Conservation (phyloP, 2,888 invertebrate species). For the Hoplodrina blanda region DNA sequence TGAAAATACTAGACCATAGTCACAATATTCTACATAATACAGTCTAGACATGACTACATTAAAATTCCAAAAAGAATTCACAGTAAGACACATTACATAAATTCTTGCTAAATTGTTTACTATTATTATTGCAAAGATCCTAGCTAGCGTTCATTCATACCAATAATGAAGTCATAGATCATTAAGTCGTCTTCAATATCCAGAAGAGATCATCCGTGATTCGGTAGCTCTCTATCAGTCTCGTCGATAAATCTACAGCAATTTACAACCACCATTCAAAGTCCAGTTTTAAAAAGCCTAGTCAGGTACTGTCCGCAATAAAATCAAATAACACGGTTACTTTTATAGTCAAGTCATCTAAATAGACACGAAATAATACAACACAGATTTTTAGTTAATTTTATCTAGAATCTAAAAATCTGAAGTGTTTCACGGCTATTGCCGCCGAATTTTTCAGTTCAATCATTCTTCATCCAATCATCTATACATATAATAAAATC, state of each 20-base stretch:
- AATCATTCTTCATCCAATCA: too few species aligned
- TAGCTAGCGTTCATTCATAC: background rate
- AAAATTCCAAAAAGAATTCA: background rate
- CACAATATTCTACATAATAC: background rate
- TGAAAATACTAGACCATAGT: background rate
- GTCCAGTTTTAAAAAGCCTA: background rate
- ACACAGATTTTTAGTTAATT: too few species aligned
- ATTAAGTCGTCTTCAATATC: conserved; percentile 1
- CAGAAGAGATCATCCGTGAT: background rate
- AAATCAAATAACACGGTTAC: too few species aligned
- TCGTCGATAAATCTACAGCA: too few species aligned
- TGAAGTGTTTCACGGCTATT: too few species aligned
- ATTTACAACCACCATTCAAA: background rate
- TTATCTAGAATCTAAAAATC: too few species aligned
- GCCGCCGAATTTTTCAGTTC: too few species aligned
- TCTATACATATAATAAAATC: too few species aligned
- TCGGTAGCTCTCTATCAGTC: background rate
- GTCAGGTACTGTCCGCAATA: too few species aligned
- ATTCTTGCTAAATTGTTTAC: conserved; percentile 2
- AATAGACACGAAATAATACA: too few species aligned
- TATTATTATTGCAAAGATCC: conserved; percentile 1
- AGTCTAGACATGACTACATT: conserved; percentile 1
- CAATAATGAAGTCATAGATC: conserved; percentile 9
- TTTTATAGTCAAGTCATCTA: too few species aligned
- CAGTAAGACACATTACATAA: background rate